Conservation (phyloP, 2,888 invertebrate genomes). For the Beris chalybata region DNA sequence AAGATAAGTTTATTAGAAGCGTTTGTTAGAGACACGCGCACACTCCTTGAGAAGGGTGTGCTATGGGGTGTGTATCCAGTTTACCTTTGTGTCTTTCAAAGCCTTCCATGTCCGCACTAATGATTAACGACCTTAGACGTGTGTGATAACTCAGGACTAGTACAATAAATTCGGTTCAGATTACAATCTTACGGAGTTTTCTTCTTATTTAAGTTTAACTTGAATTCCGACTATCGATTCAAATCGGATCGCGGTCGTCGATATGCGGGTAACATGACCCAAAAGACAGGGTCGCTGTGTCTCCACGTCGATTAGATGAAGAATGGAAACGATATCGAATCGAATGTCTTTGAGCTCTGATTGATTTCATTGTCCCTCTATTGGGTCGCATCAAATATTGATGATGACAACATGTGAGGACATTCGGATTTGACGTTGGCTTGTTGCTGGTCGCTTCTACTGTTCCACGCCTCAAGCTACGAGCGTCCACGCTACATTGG, state of each 20-base stretch:
- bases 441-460: conserved; percentile 13
- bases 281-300: conserved; percentile 16
- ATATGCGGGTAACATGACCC: conserved; percentile 3
- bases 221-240: conserved; percentile 1
- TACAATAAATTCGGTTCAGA: conserved; percentile 31
- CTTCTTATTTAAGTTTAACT: conserved; percentile 23
- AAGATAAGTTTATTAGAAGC: conserved; percentile 24
- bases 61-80: not conserved
- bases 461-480: no score
- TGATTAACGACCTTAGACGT: conserved; percentile 23
- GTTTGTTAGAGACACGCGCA: conserved; percentile 23
- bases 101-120: conserved; percentile 1
- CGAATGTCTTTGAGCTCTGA: conserved; percentile 33
- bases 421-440: conserved; percentile 2
- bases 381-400: conserved; percentile 37
- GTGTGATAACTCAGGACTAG: conserved; percentile 8
- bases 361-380: conserved; percentile 36
- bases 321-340: conserved; percentile 29
- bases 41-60: conserved; percentile 2
- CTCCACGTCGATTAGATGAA: conserved; percentile 29
- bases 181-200: conserved; percentile 25
- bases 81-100: conserved; percentile 4
- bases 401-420: conserved; percentile 32
- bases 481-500: no score
- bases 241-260: conserved; percentile 18